These are phyloP conservation scores for Tamias sibiricus DNA, from an alignment of 2,113 vertebrate genomes.

Conservation along the genomic window DNA sequence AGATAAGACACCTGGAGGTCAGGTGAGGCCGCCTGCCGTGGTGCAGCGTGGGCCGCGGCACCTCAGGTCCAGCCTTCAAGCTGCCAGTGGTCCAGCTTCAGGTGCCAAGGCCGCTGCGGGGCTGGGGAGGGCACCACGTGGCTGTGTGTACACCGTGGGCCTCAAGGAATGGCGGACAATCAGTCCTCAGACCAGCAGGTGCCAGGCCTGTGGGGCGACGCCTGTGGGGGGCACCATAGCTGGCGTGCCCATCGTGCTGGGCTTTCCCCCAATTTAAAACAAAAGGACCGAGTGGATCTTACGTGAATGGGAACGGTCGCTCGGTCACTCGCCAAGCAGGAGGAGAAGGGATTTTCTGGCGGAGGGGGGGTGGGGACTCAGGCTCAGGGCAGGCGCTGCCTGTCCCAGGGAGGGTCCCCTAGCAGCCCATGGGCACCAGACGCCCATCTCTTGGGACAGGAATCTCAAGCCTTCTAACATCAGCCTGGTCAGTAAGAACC, in stretches of 20 bases:
- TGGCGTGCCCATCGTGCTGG: neutral
- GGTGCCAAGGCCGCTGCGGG: rapidly evolving
- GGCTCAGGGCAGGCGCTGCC: neutral
- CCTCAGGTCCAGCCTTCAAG: neutral
- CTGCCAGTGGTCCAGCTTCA: rapidly evolving
- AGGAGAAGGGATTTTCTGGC: neutral
- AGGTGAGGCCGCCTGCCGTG: rapidly evolving
- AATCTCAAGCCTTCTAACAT: constrained; percentile 92
- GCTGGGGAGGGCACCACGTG: neutral
- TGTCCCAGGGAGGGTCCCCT: neutral
- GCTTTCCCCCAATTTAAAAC: neutral
- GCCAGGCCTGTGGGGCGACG: neutral
- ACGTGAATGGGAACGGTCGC: neutral
- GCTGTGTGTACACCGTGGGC: rapidly evolving
- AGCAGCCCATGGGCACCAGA: rapidly evolving
- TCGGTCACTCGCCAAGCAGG: rapidly evolving
- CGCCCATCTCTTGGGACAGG: constrained; percentile 76
- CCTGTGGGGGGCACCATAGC: rapidly evolving
- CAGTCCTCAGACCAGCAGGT: rapidly evolving
- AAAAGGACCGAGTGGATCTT: neutral
- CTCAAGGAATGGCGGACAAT: neutral
- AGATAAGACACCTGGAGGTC: neutral
- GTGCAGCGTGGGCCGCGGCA: neutral
- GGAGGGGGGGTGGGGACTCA: neutral
- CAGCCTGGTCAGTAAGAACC: constrained; percentile 67